phyloP scores from a whole-genome alignment of 2,113 vertebrate genomes.

The Hemiprocne comata region DNA sequence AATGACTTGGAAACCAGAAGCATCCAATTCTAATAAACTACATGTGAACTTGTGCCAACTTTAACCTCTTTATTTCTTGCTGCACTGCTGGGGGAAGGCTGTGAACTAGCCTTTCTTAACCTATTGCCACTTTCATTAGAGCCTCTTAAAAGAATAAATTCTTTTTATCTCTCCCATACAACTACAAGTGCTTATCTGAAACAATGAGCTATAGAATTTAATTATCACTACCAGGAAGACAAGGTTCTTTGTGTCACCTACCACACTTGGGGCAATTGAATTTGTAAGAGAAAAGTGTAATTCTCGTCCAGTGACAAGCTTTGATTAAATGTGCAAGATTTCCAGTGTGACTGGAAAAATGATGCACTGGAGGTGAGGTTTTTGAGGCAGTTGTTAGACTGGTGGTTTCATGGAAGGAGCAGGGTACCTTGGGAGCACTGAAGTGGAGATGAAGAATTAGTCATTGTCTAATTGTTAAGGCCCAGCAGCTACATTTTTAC shows the following conservation, averaged over 20 bases:
- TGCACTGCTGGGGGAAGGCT: background rate
- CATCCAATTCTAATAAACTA: background rate
- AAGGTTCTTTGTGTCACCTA: background rate
- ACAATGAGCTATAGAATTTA: constrained; percentile 35
- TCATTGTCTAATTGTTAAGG: background rate
- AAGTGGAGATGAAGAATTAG: background rate
- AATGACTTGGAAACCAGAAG: constrained; percentile 4
- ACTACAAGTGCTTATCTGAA: background rate
- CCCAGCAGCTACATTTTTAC: background rate
- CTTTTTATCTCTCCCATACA: background rate
- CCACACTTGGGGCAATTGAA: background rate
- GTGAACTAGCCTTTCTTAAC: background rate
- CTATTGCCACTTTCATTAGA: background rate
- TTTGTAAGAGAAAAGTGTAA: background rate
- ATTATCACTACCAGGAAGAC: background rate
- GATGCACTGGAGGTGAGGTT: background rate
- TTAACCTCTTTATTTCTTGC: background rate
- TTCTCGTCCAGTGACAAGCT: background rate
- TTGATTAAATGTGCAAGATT: background rate
- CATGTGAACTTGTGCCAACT: background rate
- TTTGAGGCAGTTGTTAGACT: background rate
- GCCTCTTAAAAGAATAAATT: background rate
- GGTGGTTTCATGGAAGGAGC: background rate
- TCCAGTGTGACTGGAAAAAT: background rate
- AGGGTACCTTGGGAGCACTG: background rate